Percentiles rank a stretch among this genome's conserved stretches.
Conservation (phyloP, 2,797 vertebrate species). For the Triplophysa yarkandensis region DNA sequence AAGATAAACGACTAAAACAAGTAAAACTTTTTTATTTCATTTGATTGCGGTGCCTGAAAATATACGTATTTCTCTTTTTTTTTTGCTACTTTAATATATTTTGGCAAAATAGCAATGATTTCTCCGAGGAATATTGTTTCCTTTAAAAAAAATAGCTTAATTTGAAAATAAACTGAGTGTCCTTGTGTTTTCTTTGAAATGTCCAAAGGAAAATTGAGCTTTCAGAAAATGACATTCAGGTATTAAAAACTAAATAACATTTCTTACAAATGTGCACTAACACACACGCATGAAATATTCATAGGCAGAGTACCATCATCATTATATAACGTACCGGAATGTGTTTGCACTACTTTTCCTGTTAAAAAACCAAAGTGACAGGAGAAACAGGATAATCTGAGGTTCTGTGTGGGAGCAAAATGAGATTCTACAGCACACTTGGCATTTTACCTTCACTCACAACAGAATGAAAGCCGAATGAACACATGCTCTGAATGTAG, state of each 20-base stretch:
- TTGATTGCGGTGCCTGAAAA: conserved; percentile 66
- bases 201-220: conserved; percentile 37
- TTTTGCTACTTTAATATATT: conserved; percentile 53
- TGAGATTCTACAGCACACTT: background rate
- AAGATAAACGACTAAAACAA: conserved; percentile 14
- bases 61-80: conserved; percentile 48
- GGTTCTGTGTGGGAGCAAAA: conserved; percentile 2
- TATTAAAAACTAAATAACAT: conserved; percentile 31
- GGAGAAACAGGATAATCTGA: background rate
- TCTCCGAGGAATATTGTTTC: conserved; percentile 60
- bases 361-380: conserved; percentile 19
- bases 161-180: conserved; percentile 41
- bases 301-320: conserved; percentile 32
- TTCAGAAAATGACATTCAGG: conserved; percentile 41
- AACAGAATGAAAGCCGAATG: background rate
- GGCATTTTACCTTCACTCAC: conserved; percentile 13
- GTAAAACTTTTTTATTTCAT: conserved; percentile 65
- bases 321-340: conserved; percentile 42
- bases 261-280: conserved; percentile 30
- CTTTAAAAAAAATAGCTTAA: conserved; percentile 47
- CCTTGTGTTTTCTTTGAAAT: conserved; percentile 19
- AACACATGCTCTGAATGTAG: conserved; percentile 9
- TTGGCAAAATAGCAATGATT: conserved; percentile 72
- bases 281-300: conserved; percentile 35
- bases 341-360: conserved; percentile 31